Evolutionary conservation across 2,888 invertebrate genomes (phyloP).

Genomic region (Noctua janthina): DNA sequence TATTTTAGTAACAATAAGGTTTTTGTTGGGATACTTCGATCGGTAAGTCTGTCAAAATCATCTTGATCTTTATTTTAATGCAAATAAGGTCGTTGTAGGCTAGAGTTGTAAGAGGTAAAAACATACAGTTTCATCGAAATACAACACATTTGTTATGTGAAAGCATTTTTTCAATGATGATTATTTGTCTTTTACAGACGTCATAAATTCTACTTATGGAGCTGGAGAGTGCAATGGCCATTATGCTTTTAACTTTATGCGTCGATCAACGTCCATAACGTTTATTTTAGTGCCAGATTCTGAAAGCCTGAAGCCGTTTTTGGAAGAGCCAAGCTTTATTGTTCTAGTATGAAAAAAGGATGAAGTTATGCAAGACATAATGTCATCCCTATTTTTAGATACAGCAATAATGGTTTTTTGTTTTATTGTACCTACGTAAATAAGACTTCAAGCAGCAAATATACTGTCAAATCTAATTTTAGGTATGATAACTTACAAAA

Average conservation of each 20-base stretch:
- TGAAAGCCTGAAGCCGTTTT: background rate
- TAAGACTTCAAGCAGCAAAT: background rate
- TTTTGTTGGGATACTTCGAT: background rate
- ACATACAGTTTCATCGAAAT: background rate
- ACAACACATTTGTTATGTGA: background rate
- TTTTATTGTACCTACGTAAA: background rate
- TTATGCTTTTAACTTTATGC: background rate
- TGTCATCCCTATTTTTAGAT: background rate
- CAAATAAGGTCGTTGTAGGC: background rate
- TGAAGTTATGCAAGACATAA: background rate
- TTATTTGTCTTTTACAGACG: background rate
- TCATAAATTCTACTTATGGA: conserved; percentile 2
- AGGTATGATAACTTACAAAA: background rate
- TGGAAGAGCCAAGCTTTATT: background rate
- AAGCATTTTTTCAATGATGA: background rate
- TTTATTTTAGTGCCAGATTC: background rate
- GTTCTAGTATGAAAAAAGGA: background rate
- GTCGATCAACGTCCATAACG: background rate
- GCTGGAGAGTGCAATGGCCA: background rate
- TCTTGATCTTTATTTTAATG: background rate
- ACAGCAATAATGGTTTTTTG: background rate
- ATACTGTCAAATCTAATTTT: background rate
- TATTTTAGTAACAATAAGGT: background rate
- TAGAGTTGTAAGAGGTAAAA: background rate
- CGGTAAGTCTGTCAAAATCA: background rate